A percentile compares a stretch with the other conserved stretches of the same genome.
phyloP scores from a whole-genome alignment of 2,888 invertebrate species.

The Philaethria dido region DNA sequence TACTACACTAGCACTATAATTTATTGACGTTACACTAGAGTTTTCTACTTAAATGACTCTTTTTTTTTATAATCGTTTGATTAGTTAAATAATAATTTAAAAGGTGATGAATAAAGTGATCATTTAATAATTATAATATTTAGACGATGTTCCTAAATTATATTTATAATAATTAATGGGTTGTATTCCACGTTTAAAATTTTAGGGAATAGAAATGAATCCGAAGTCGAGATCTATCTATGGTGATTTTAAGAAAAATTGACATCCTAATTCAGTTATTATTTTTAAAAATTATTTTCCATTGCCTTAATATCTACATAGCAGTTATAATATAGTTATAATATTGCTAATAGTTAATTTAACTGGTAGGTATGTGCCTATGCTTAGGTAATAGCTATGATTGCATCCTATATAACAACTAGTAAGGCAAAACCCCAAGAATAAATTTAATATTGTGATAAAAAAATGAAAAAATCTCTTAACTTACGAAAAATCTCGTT shows the following conservation, averaged over 20 bases:
- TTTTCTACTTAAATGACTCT: background rate
- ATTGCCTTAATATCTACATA: background rate
- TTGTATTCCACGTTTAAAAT: background rate
- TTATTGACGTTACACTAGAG: background rate
- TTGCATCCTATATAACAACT: background rate
- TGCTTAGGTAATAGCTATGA: background rate
- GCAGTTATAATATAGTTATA: background rate
- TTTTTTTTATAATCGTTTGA: background rate
- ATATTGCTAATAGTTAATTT: background rate
- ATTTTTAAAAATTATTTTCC: background rate
- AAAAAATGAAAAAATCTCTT: too few relatives aligned
- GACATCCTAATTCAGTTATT: background rate
- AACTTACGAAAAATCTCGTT: too few relatives aligned
- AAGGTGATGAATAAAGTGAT: too few relatives aligned
- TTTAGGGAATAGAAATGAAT: background rate
- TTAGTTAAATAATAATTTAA: background rate
- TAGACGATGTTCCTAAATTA: constrained; percentile 10
- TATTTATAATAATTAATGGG: background rate
- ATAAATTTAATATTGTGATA: too few relatives aligned
- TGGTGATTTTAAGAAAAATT: background rate
- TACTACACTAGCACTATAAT: background rate
- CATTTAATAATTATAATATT: background rate
- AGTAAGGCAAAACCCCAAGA: background rate
- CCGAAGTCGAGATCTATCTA: background rate
- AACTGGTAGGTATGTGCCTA: too few relatives aligned